Evolutionary conservation across 2,888 invertebrate genomes (phyloP).

Genomic region (Ethmia dodecea): DNA sequence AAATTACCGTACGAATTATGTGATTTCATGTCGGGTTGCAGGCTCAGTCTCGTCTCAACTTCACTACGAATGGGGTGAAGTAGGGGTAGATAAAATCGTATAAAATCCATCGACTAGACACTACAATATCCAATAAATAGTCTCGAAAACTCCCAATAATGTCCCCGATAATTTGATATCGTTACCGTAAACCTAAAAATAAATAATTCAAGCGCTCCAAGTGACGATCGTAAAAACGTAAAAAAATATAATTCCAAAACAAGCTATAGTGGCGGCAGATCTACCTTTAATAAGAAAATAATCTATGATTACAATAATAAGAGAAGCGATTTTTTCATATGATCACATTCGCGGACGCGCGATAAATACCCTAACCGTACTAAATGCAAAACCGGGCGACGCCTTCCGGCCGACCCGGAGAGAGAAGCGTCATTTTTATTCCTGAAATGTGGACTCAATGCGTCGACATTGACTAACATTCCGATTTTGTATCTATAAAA

Average conservation of each 20-base stretch:
- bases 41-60: conserved; percentile 43
- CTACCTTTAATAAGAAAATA: conserved; percentile 45
- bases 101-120: conserved; percentile 61
- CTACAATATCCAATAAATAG: conserved; percentile 63
- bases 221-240: conserved; percentile 33
- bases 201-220: conserved; percentile 54
- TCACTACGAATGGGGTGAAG: conserved; percentile 30
- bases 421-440: conserved; percentile 35
- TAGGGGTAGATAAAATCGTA: conserved; percentile 31
- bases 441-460: conserved; percentile 60
- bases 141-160: conserved; percentile 41
- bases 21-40: conserved; percentile 31
- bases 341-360: conserved; percentile 62
- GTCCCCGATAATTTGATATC: conserved; percentile 30
- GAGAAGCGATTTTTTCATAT: conserved; percentile 55
- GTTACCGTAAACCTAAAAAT: conserved; percentile 53
- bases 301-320: conserved; percentile 53
- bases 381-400: conserved; percentile 48
- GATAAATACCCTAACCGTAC: conserved; percentile 46
- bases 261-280: conserved; percentile 61
- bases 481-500: conserved; percentile 40
- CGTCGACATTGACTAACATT: conserved; percentile 59
- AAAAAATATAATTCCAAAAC: conserved; percentile 37
- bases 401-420: conserved; percentile 35
- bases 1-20: conserved; percentile 38